Base-by-base conservation (phyloP, 2,113 vertebrate species). In the Illadopsis cleaveri region DNA sequence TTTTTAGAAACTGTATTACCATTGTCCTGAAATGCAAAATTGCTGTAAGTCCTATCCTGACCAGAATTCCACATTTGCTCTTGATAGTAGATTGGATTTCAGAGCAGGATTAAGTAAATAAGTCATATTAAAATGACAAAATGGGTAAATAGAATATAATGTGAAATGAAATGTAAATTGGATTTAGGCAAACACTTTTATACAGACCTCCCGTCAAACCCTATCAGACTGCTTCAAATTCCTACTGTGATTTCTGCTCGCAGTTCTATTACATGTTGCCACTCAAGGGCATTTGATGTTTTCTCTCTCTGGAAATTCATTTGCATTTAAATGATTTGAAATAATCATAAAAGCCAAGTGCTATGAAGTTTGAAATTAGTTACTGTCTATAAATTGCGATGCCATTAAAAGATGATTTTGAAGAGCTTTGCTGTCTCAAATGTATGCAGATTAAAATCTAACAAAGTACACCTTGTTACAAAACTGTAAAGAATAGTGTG, bases 311-410 rank as follows among this genome's bases (percentile, higher is more conserved):
- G 98, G 97, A 98, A 98, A 98, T 98, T 98, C 98, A 98, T 98
- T 98, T 98, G 98, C 98, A 98, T 98, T 98, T 98, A 98, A 98
- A 98, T 98, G 98, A 98, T 98, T 98, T 98, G 97, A 98, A 98
- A 98, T 98, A 98, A 98, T 98, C 98, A 98, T 98, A 98, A 98
- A 98, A 98, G 98, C 98, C 98, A 98, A 98, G 98, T 98, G 98
- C 98, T 98, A 98, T 98, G 98, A 98, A 98, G 98, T 98, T 98
- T 98, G 98, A 98, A 98, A 98, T 98, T 98, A 98, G 98, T 98
- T 98, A 98, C 98, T 98, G 98, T 98, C 98, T 98, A 98, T 98
- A 98, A 98, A 98, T 98, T 98, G 98, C 82, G 50, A 98, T 97
- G 97, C 97, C 98, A 98, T 98, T 98, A 98, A 98, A 98, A 98